Conservation (phyloP, 2,113 vertebrate species). For the Pseudopodoces humilis region DNA sequence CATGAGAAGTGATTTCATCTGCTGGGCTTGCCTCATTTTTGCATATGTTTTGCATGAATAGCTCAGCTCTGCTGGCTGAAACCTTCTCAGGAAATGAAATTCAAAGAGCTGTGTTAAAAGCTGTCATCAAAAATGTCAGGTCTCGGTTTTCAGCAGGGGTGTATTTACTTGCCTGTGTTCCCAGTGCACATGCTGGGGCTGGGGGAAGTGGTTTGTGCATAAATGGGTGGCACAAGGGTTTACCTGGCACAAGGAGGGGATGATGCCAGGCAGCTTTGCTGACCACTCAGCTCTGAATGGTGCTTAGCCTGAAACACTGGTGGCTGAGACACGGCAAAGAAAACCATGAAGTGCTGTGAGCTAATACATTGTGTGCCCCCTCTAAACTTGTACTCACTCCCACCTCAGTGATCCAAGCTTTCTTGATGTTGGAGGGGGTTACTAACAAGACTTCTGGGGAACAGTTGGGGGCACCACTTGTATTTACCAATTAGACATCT, state of each 20-base stretch:
- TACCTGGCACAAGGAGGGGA: not conserved
- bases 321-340: not conserved
- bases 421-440: not conserved
- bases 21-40: conserved; percentile 12
- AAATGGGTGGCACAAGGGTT: not conserved
- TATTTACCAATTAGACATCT: conserved; percentile 12
- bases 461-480: not conserved
- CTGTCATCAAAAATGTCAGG: conserved; percentile 41
- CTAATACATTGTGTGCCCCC: not conserved
- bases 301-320: not conserved
- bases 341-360: not conserved
- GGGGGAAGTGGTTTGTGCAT: not conserved
- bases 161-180: not conserved
- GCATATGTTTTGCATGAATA: conserved; percentile 39
- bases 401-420: not conserved
- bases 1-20: not conserved
- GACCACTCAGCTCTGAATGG: not conserved
- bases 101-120: conserved; percentile 27
- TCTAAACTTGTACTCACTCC: not conserved
- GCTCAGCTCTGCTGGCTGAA: not conserved
- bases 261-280: not conserved
- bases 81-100: conserved; percentile 54
- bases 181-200: not conserved
- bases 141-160: conserved; percentile 19
- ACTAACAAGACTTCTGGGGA: not conserved